These are phyloP conservation scores for Eucidaris tribuloides DNA, from an alignment of 35 echinoderm and acorn worm species.

Conservation along the genomic window DNA sequence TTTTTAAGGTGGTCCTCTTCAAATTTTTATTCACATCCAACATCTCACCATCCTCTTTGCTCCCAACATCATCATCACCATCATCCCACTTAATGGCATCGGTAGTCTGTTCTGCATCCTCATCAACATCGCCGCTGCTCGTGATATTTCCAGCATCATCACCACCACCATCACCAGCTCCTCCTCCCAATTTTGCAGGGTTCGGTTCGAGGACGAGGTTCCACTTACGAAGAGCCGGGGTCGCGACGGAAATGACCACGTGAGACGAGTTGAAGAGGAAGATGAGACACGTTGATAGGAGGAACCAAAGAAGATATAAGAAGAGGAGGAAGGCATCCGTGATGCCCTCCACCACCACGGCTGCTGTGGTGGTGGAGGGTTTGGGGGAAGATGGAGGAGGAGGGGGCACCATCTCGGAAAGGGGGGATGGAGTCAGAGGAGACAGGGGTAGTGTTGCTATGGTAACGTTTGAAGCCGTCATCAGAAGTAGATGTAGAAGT, in stretches of 20 bases:
- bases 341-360: neutral
- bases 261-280: neutral
- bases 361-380: neutral
- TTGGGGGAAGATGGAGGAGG: neutral
- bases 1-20: neutral
- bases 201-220: neutral
- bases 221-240: neutral
- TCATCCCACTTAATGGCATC: too few relatives aligned
- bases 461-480: too few relatives aligned
- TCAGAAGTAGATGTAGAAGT: too few relatives aligned
- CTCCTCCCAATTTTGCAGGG: neutral
- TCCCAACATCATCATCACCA: too few relatives aligned
- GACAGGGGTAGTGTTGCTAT: too few relatives aligned
- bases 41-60: too few relatives aligned
- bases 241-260: neutral
- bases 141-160: neutral
- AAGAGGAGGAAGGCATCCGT: neutral
- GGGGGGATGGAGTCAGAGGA: too few relatives aligned
- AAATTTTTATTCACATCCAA: conserved; percentile 8
- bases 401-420: neutral
- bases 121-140: neutral
- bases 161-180: neutral
- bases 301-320: neutral
- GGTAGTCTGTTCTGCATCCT: too few relatives aligned
- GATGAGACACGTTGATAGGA: neutral